Base-by-base conservation (phyloP, 2,797 vertebrate species). In the Lagorchestes hirsutus region DNA sequence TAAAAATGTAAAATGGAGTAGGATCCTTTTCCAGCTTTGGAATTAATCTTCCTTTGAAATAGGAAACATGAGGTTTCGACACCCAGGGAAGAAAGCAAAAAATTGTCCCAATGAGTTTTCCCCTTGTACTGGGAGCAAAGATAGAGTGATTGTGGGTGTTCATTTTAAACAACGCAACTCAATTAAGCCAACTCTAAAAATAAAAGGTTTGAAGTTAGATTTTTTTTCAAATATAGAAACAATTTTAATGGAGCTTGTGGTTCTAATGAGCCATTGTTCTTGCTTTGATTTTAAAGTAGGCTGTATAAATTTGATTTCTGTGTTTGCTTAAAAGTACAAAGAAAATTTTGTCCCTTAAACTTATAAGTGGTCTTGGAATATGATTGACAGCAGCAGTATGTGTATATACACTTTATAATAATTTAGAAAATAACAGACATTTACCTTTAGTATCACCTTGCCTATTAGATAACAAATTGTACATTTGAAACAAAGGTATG, bases 31-130 rank as follows among this genome's bases (percentile, higher is more conserved):
- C 93, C 87, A 90, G 91, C 92, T 92, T 91, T n/a, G 94, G 92
- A 91, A 55, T 29, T 34, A 28, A 52, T 92, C 97, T 92, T 62
- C 92, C 92, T 96, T 90, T 93, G 92, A 96, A 90, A 57, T 50
- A 54, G 91, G 93, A 96, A 90, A 67, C 62, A 29, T 4, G 31
- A 94, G 92, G 74, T 95, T 87, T 91, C 67, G 4, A 13, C 31
- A 18, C 1, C 16, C 58, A 91, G 40, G 95, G n/a, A 90, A 93
- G 92, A 52, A 93, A 92, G 90, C 28, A n/a, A 90, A 54, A 40
- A 0, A 91, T 18, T 29, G 46, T 12, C 90, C 52, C 12, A 0
- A 46, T 5, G 40, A 87, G 28, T 24, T 90, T 91, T 62, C 90
- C 90, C 0, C 22, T 6, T 55, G 31, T 87, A 6, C 54, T 91